Conservation (phyloP, 92 coral and sea anemone genomes). For the Metridium senile region DNA sequence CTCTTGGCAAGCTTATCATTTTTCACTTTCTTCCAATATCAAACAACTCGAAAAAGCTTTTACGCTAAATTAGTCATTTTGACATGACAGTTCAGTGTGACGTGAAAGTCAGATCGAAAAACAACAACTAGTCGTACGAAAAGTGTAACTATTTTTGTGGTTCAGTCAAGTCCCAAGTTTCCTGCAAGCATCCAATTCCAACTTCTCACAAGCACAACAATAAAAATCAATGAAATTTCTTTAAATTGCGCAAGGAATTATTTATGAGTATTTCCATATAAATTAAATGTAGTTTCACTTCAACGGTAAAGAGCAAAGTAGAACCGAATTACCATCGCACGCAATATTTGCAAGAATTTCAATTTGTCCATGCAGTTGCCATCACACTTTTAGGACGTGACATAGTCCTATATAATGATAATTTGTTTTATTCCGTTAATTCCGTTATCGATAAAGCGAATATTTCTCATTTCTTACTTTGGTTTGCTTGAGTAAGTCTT, state of each 20-base stretch:
- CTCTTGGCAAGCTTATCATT: slow-evolving; percentile 36
- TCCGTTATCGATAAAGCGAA: not conserved
- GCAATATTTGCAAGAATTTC: not conserved
- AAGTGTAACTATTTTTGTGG: not conserved
- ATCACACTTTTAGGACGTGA: not conserved
- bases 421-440: too few relatives aligned
- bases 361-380: not conserved
- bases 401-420: too few relatives aligned
- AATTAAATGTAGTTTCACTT: slow-evolving; percentile 27
- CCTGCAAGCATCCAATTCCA: not conserved
- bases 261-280: slow-evolving; percentile 19
- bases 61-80: slow-evolving; percentile 16
- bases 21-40: slow-evolving; percentile 22
- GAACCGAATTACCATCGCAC: slow-evolving; percentile 17
- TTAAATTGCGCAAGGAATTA: slow-evolving; percentile 24
- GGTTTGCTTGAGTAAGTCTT: slow-evolving; percentile 4
- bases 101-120: too few relatives aligned
- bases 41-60: slow-evolving; percentile 35
- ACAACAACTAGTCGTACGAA: too few relatives aligned
- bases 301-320: slow-evolving; percentile 8
- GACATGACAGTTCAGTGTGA: slow-evolving; percentile 24
- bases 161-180: not conserved
- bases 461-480: slow-evolving; percentile 3
- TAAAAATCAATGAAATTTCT: slow-evolving; percentile 10
- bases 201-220: not conserved